A percentile compares a stretch with the other conserved stretches of the same genome.
Conservation (phyloP, 2,797 vertebrate genomes). For the Rhyacichthys aspro region DNA sequence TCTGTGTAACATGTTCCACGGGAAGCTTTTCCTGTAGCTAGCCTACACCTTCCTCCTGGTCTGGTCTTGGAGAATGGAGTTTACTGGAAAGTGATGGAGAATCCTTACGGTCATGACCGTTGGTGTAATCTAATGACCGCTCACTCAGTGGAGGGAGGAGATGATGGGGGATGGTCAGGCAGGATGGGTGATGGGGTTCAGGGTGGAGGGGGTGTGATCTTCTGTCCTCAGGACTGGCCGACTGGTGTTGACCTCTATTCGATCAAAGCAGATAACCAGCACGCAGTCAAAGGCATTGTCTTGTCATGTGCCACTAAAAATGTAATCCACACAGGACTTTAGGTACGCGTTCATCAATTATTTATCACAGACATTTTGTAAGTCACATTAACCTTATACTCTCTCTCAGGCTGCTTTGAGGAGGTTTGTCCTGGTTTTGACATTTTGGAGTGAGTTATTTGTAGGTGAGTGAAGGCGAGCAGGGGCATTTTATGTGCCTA, state of each 20-base stretch:
- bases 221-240: slow-evolving; percentile 61
- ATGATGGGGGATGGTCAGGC: slow-evolving; percentile 48
- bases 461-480: not conserved
- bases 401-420: slow-evolving; percentile 13
- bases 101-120: slow-evolving; percentile 78
- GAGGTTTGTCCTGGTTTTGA: slow-evolving; percentile 18
- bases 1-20: not conserved
- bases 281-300: slow-evolving; percentile 65
- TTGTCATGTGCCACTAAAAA: slow-evolving; percentile 49
- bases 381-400: slow-evolving; percentile 31
- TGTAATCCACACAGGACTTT: slow-evolving; percentile 27
- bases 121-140: slow-evolving; percentile 82
- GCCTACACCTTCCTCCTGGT: slow-evolving; percentile 45
- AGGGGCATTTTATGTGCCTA: slow-evolving; percentile 5
- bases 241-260: slow-evolving; percentile 73
- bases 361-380: slow-evolving; percentile 31
- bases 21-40: slow-evolving; percentile 17
- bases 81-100: slow-evolving; percentile 82
- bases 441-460: slow-evolving; percentile 13
- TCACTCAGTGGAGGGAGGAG: slow-evolving; percentile 65
- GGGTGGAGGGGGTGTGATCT: slow-evolving; percentile 35
- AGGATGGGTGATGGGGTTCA: slow-evolving; percentile 54
- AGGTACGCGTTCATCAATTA: slow-evolving; percentile 31
- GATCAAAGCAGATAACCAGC: slow-evolving; percentile 72
- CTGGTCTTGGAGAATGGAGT: slow-evolving; percentile 69